Conservation (phyloP, 2,888 invertebrate species). For the Pterostichus madidus region DNA sequence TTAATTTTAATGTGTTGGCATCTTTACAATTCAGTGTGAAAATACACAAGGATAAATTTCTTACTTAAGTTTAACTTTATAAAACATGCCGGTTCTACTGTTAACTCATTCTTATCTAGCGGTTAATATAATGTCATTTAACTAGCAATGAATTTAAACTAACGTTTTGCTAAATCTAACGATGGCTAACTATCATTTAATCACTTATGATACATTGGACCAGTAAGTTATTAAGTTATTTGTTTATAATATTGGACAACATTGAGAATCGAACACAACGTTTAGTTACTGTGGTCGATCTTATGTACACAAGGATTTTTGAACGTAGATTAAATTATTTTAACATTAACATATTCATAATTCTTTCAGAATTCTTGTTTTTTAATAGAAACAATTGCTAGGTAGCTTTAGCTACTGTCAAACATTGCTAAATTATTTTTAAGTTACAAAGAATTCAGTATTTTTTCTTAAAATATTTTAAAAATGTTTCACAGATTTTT, state of each 20-base stretch:
- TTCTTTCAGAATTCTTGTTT: neutral
- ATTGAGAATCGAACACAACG: constrained; percentile 54
- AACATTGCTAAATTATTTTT: no score
- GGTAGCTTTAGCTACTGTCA: no score
- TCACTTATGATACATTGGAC: constrained; percentile 59
- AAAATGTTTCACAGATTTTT: no score
- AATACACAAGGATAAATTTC: constrained; percentile 60
- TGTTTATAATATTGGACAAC: constrained; percentile 49
- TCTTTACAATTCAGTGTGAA: constrained; percentile 60
- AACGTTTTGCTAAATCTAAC: constrained; percentile 35
- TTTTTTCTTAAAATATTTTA: no score
- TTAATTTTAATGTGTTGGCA: constrained; percentile 40
- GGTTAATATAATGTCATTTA: constrained; percentile 44
- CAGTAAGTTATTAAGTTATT: constrained; percentile 43
- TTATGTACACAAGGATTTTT: constrained; percentile 42
- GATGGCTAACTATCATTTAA: constrained; percentile 7
- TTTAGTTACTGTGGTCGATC: constrained; percentile 51
- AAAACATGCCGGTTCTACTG: constrained; percentile 46
- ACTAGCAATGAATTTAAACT: constrained; percentile 16
- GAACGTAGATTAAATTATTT: constrained; percentile 16
- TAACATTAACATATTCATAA: constrained; percentile 4
- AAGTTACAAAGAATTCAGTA: no score
- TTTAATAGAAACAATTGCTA: no score
- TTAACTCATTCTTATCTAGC: constrained; percentile 42
- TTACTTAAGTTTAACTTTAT: constrained; percentile 40